Conservation (phyloP, 2,797 vertebrate genomes). For the Bucorvus abyssinicus region DNA sequence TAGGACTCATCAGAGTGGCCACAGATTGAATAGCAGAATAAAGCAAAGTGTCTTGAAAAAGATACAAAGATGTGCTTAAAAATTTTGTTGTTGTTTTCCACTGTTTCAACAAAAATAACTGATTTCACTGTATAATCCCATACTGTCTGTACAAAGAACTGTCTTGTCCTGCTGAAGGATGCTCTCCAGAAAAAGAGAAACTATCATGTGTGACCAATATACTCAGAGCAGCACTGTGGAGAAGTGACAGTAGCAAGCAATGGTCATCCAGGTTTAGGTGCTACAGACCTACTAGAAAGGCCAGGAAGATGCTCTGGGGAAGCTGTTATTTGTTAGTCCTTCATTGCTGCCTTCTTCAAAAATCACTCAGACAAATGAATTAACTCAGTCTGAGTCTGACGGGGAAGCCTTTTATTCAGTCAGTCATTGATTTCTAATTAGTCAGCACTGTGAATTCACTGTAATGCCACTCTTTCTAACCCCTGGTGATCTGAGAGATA, state of each 20-base stretch:
- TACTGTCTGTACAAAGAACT: background rate
- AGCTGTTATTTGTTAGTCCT: background rate
- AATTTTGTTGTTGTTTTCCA: background rate
- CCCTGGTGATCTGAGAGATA: background rate
- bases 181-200: background rate
- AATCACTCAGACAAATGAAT: accelerated
- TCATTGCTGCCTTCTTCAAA: background rate
- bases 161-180: background rate
- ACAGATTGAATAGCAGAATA: background rate
- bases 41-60: background rate
- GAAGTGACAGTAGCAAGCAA: background rate
- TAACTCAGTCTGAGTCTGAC: background rate
- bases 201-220: background rate
- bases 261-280: background rate
- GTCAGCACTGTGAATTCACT: background rate
- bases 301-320: background rate
- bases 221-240: background rate
- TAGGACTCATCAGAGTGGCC: background rate
- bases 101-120: background rate
- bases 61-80: background rate
- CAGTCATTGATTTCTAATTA: background rate
- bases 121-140: background rate
- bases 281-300: background rate
- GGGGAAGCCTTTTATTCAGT: background rate
- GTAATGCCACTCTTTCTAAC: background rate